Evolutionary conservation across 2,797 vertebrate genomes (phyloP).

Genomic region (Pitangus sulphuratus): DNA sequence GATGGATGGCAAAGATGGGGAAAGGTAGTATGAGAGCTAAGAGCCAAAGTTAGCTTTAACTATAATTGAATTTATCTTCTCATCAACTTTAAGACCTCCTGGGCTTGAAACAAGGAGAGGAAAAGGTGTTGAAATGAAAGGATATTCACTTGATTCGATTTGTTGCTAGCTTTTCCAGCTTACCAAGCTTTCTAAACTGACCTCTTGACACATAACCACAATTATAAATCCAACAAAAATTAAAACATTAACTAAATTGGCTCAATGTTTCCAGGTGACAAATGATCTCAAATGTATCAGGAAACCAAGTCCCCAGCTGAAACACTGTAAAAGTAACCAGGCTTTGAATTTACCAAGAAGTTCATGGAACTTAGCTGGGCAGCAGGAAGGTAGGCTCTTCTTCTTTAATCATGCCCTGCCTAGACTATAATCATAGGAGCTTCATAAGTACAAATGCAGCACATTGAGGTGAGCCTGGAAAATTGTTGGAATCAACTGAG

Average conservation of each 20-base stretch:
- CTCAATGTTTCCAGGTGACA: background rate
- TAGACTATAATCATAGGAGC: background rate
- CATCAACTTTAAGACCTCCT: constrained; percentile 68
- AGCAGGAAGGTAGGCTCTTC: background rate
- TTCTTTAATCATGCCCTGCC: background rate
- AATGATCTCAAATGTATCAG: background rate
- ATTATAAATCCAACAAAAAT: constrained; percentile 42
- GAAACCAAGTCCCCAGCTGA: background rate
- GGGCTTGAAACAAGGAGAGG: constrained; percentile 54
- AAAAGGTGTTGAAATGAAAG: constrained; percentile 28
- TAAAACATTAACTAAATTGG: background rate
- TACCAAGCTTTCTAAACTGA: constrained; percentile 23
- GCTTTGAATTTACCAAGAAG: background rate
- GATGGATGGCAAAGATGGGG: constrained; percentile 64
- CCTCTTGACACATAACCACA: constrained; percentile 35
- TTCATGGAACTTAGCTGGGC: background rate
- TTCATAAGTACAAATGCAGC: background rate
- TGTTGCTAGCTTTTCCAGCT: constrained; percentile 46
- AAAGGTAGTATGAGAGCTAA: constrained; percentile 56
- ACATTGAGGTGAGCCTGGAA: background rate
- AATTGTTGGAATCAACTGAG: background rate
- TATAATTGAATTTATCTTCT: constrained; percentile 66
- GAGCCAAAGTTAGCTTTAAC: constrained; percentile 61
- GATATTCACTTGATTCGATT: constrained; percentile 62
- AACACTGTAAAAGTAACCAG: background rate